Base-by-base conservation (phyloP, 2,797 vertebrate species). In the Pipistrellus pipistrellus region DNA sequence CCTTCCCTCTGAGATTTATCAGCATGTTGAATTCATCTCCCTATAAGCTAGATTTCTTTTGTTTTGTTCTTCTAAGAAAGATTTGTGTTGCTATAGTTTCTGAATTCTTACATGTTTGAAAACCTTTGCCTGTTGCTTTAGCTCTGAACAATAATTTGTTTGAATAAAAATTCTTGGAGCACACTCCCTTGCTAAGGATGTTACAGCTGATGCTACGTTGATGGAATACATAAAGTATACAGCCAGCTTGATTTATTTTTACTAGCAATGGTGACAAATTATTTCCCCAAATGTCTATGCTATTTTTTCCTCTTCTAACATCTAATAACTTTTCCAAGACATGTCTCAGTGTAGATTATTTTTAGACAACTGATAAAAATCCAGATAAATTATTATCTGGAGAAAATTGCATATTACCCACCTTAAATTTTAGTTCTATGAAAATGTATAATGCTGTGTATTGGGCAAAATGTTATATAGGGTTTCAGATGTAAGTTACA, bases 281-380 rank as follows among this genome's bases (percentile, higher is more conserved):
- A 75, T 55, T 76, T 66, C 11, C 27, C 10, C 38, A 85, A 85
- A 88, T 68, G 23, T 41, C 8, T 12, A 8, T 13, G 7, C 27
- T 64, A 27, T 72, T 85, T 90, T 93, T 94, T 92, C 51, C 20
- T 95, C 32, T 85, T 76, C 64, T 77, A 84, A 87, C n/a, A 38
- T 35, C 7, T 62, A 75, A 13, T 64, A 88, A 64, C 15, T 88
- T 84, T 88, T 64, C 14, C 14, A 85, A 82, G 38, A 77, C 48
- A 35, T 53, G 25, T 32, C 32, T 77, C 41, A 44, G 7, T n/a
- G 46, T 35, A 73, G 20, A 84, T 73, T 25, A 73, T 62, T 85
- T 89, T 77, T 59, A 68, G 69, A 59, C 46, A 82, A 30, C 12
- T 89, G 48, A 89, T 68, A 95, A 95, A 88, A 88, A 91, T 68